Conservation (phyloP, 1,140 invertebrate genomes). For the Hestina assimilis region DNA sequence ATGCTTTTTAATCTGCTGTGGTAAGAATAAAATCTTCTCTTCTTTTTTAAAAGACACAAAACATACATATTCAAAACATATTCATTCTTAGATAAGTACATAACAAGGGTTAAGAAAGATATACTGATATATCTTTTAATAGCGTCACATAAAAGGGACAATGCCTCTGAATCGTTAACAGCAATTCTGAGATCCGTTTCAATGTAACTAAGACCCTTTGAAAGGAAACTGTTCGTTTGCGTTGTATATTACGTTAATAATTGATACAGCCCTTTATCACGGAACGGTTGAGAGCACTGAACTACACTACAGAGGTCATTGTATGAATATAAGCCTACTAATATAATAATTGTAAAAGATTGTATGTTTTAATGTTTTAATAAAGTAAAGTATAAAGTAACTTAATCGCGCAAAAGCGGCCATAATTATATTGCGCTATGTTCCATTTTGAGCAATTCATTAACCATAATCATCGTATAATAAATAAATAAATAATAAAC, state of each 20-base stretch:
- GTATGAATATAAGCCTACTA: neutral
- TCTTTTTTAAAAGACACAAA: too few species aligned
- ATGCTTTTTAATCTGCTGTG: too few species aligned
- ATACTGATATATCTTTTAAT: too few species aligned
- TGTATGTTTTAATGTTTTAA: neutral
- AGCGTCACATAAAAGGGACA: constrained; percentile 6
- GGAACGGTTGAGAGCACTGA: neutral
- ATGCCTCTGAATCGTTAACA: constrained; percentile 12
- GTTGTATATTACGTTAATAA: constrained; percentile 13
- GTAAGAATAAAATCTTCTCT: too few species aligned
- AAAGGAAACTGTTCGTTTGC: neutral
- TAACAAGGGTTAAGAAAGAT: too few species aligned
- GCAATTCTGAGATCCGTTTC: constrained; percentile 10
- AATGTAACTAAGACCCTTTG: constrained; percentile 14
- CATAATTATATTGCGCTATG: neutral
- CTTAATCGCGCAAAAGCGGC: neutral
- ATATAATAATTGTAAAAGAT: neutral
- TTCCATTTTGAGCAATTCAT: neutral
- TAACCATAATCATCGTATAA: neutral
- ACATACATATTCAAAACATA: too few species aligned
- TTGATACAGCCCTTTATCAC: constrained; percentile 3
- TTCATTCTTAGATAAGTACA: too few species aligned
- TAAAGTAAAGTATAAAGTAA: neutral
- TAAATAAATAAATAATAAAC: too few species aligned
- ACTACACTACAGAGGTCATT: neutral